Conservation (phyloP, 2,113 vertebrate genomes). For the Clarias gariepinus region DNA sequence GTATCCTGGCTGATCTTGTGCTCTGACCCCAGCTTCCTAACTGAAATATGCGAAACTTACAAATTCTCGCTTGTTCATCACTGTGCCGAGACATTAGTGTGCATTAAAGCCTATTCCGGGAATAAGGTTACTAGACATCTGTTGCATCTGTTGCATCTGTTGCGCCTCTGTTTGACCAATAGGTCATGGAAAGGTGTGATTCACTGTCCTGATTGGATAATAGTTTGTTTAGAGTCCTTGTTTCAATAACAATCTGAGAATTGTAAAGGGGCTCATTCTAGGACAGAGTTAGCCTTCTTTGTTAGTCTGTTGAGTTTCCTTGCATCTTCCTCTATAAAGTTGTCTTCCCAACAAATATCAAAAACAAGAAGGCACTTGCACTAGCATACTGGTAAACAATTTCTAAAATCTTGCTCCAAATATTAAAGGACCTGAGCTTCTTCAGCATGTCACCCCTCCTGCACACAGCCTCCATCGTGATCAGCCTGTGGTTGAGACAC, state of each 20-base stretch:
- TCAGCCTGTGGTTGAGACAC: not conserved
- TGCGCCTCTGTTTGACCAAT: not conserved
- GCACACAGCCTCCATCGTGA: not conserved
- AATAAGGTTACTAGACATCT: not conserved
- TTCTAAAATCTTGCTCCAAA: not conserved
- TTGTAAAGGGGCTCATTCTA: not conserved
- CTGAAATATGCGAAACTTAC: no score
- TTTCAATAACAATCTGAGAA: not conserved
- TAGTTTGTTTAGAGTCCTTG: not conserved
- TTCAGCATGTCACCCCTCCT: not conserved
- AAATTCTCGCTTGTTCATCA: not conserved
- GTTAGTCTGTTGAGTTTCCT: not conserved
- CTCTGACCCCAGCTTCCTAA: no score
- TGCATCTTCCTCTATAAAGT: not conserved
- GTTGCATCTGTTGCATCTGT: no score
- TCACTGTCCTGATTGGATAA: not conserved
- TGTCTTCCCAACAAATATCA: not conserved
- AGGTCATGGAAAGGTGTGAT: not conserved
- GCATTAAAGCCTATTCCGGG: not conserved
- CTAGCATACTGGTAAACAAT: not conserved
- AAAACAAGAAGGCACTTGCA: not conserved
- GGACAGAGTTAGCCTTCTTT: not conserved
- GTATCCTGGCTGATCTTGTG: no score
- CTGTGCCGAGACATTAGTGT: not conserved
- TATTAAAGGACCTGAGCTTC: not conserved